phyloP scores from a whole-genome alignment of 1,140 invertebrate species.

The Charaxes varanes region DNA sequence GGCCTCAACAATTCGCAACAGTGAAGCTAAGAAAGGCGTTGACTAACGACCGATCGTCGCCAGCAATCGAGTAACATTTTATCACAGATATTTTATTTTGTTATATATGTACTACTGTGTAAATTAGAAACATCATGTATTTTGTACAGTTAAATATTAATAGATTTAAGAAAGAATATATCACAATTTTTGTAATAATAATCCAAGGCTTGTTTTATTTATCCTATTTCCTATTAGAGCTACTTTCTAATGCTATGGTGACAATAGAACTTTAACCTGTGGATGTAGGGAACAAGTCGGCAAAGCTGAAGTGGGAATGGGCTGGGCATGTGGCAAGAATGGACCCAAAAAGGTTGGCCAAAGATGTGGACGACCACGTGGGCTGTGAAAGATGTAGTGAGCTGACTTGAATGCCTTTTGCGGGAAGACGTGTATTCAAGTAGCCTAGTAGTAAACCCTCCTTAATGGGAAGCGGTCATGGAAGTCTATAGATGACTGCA shows the following conservation, averaged over 20 bases:
- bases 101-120: constrained; percentile 62
- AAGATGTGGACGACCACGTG: too few relatives aligned
- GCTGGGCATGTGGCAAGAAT: too few relatives aligned
- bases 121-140: constrained; percentile 68
- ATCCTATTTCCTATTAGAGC: neutral
- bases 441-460: too few relatives aligned
- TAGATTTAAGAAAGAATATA: constrained; percentile 74
- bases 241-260: neutral
- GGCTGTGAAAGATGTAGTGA: too few relatives aligned
- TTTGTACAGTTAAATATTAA: constrained; percentile 73
- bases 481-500: too few relatives aligned
- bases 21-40: constrained; percentile 90
- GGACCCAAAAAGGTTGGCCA: too few relatives aligned
- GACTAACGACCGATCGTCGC: constrained; percentile 89
- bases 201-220: constrained; percentile 44
- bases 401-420: too few relatives aligned
- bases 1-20: constrained; percentile 87
- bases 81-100: constrained; percentile 57
- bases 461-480: too few relatives aligned
- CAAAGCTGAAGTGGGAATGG: too few relatives aligned
- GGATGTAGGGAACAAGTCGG: too few relatives aligned
- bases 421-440: too few relatives aligned
- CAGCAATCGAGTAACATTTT: constrained; percentile 77
- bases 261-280: too few relatives aligned
- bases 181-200: constrained; percentile 71